These are phyloP conservation scores for Melanophora roralis DNA, from an alignment of 2,888 invertebrate genomes.

Conservation along the genomic window DNA sequence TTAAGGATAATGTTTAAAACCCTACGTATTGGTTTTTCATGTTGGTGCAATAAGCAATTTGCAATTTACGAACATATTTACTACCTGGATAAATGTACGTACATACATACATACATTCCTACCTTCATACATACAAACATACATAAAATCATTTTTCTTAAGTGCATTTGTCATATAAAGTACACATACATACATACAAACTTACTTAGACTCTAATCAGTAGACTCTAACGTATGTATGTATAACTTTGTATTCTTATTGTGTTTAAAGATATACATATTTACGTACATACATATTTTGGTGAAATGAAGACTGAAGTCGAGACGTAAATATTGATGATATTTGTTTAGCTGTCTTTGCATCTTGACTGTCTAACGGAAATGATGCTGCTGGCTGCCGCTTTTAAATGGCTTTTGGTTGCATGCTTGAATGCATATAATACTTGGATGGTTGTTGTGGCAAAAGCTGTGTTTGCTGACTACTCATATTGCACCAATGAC, in stretches of 20 bases:
- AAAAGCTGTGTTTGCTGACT: conserved; percentile 61
- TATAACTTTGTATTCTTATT: too few relatives aligned
- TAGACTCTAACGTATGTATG: too few relatives aligned
- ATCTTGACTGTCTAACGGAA: conserved; percentile 61
- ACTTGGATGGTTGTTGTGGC: conserved; percentile 59
- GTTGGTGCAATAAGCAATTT: too few relatives aligned
- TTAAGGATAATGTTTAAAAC: too few relatives aligned
- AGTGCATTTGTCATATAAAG: conserved; percentile 36
- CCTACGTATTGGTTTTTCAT: too few relatives aligned
- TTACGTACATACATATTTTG: neutral
- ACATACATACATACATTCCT: too few relatives aligned
- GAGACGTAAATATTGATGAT: conserved; percentile 59
- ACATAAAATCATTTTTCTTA: conserved; percentile 24
- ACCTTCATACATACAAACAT: too few relatives aligned
- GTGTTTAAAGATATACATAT: too few relatives aligned
- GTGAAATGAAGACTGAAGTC: conserved; percentile 30
- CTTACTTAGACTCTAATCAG: too few relatives aligned
- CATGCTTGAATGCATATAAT: conserved; percentile 56
- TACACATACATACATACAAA: too few relatives aligned
- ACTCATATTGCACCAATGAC: conserved; percentile 59
- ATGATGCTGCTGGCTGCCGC: conserved; percentile 54
- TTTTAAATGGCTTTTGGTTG: conserved; percentile 54
- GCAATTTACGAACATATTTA: too few relatives aligned
- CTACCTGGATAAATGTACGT: too few relatives aligned
- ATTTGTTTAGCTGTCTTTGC: conserved; percentile 61